Conservation (phyloP, 2,797 vertebrate species). For the Miichthys miiuy region DNA sequence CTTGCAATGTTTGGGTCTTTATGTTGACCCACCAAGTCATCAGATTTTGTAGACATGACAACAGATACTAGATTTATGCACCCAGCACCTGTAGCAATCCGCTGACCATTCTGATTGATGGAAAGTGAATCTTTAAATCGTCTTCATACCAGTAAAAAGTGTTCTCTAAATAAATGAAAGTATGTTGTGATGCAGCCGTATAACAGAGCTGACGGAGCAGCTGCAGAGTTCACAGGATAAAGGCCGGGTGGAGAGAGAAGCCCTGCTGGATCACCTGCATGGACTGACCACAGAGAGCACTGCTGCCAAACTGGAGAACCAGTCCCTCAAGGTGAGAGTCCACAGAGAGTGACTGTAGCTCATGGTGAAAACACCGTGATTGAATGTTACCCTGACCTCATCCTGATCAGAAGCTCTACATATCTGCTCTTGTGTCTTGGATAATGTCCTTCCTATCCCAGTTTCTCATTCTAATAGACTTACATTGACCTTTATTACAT, state of each 20-base stretch:
- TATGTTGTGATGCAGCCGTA: constrained; percentile 76
- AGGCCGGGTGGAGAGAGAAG: constrained; percentile 83
- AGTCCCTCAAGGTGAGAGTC: constrained; percentile 88
- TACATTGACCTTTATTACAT: neutral
- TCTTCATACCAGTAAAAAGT: neutral
- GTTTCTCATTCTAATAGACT: constrained; percentile 14
- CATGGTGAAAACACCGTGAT: neutral
- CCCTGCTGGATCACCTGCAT: constrained; percentile 86
- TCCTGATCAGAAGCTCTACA: neutral
- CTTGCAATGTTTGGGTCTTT: neutral
- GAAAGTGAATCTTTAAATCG: neutral
- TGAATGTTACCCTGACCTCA: neutral
- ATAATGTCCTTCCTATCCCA: neutral
- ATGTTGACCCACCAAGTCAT: neutral
- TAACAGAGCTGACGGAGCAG: constrained; percentile 88
- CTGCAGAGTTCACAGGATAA: constrained; percentile 85
- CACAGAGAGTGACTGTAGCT: neutral
- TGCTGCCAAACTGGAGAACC: constrained; percentile 87
- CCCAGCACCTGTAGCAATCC: neutral
- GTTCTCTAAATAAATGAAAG: neutral
- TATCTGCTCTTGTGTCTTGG: neutral
- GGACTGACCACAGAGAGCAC: constrained; percentile 84
- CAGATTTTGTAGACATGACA: neutral
- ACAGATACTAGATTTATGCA: neutral
- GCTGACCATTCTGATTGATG: neutral